Conservation (phyloP, 2,888 invertebrate genomes). For the Amphipoea oculea region DNA sequence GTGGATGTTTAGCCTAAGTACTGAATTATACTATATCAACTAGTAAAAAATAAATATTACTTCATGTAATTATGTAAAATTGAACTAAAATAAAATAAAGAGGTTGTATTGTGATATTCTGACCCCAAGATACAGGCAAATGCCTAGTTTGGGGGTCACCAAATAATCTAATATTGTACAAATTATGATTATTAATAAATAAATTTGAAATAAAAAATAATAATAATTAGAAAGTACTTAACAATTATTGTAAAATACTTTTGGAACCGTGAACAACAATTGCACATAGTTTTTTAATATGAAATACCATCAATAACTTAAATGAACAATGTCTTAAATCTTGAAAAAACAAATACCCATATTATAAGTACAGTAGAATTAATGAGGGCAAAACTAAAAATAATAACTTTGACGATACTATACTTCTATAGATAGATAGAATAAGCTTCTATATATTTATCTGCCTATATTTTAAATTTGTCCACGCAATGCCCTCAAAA, state of each 20-base stretch:
- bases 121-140: no score
- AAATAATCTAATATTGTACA: no score
- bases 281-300: not conserved
- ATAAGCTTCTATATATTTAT: not conserved
- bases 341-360: slow-evolving; percentile 10
- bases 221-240: not conserved
- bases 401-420: not conserved
- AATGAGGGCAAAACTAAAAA: not conserved
- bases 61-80: not conserved
- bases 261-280: not conserved
- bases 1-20: not conserved
- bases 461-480: not conserved
- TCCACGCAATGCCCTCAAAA: not conserved
- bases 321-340: not conserved
- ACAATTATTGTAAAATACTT: slow-evolving; percentile 14
- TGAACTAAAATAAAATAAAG: not conserved
- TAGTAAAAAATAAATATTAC: slow-evolving; percentile 3
- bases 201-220: not conserved
- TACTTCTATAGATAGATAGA: not conserved
- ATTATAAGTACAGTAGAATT: slow-evolving; percentile 28
- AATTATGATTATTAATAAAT: no score
- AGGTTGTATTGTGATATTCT: not conserved
- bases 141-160: no score
- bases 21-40: not conserved
- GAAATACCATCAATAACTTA: slow-evolving; percentile 1